Evolutionary conservation across 2,113 vertebrate genomes (phyloP), one percentile per base, ranked within the genome.

Genomic region (Lathamus discolor): DNA sequence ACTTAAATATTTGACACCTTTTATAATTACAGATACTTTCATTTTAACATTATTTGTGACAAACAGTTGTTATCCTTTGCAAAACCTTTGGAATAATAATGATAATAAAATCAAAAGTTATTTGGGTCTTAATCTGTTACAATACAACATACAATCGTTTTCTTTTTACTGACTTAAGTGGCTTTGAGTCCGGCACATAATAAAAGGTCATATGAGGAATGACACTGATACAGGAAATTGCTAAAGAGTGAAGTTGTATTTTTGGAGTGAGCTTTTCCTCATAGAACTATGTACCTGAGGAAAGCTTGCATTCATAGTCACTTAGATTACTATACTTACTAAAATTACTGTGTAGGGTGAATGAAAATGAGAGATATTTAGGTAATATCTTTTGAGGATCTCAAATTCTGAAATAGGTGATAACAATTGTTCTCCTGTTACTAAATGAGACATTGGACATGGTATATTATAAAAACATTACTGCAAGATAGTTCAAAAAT

Each of bases 321-420:
- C 10, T 28, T 25, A 4, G 4, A 11, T 17, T 12, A 1, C 5
- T 13, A 2, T 3, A 3, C 4, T 62, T 37, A 8, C 27, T 54
- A 48, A 52, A 54, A 23, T 25, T 13, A 17, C 24, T 41, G 3
- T 59, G 20, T 13, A 7, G 24, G 83, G 44, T 23, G 27, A 67
- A 25, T 16, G 11, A 67, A 91, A 89, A 37, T 57, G 19, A 31
- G 8, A 62, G 12, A 6, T 39, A 17, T n/a, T 78, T 31, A 23
- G 14, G 11, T 31, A 25, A 23, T 17, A 10, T 10, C 13, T 62
- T 39, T 28, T 54, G 57, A 73, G 13, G 6, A 35, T 25, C 25
- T 33, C 10, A 43, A 37, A 33, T 12, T 55, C 64, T 87, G 44
- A 46, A 62, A 25, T 17, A 43, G 8, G 3, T 33, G 10, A 44